Percentiles rank a stretch among this genome's conserved stretches.
Conservation (phyloP, 1,140 invertebrate genomes). For the Oedothorax gibbosus region DNA sequence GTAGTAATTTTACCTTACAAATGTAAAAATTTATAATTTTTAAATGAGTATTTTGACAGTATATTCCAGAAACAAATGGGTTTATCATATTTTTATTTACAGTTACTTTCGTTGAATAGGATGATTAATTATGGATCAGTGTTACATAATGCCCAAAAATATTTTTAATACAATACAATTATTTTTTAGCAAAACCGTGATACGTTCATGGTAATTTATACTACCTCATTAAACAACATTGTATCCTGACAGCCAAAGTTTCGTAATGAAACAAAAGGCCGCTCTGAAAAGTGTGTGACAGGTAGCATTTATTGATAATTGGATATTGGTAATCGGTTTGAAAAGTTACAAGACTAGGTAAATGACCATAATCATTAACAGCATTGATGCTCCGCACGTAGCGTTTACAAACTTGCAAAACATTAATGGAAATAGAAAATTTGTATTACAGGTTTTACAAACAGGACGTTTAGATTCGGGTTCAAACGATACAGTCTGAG, state of each 20-base stretch:
- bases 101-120: no score
- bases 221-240: no score
- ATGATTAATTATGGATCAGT: no score
- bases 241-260: slow-evolving; percentile 4
- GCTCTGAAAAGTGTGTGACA: slow-evolving; percentile 23
- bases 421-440: slow-evolving; percentile 36
- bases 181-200: no score
- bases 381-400: slow-evolving; percentile 2
- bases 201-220: no score
- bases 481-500: slow-evolving; percentile 1
- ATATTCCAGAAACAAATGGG: no score
- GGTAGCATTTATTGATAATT: not conserved
- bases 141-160: no score
- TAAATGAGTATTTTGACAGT: no score
- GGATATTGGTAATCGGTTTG: slow-evolving; percentile 1
- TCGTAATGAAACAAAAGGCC: slow-evolving; percentile 2
- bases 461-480: slow-evolving; percentile 15
- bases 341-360: slow-evolving; percentile 10
- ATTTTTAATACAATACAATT: no score
- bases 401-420: slow-evolving; percentile 9
- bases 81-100: no score
- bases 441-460: slow-evolving; percentile 29
- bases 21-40: no score
- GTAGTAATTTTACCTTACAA: no score
- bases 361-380: slow-evolving; percentile 34